Evolutionary conservation across 35 echinoderm and acorn worm species (phyloP).

Genomic region (Amphiura filiformis): DNA sequence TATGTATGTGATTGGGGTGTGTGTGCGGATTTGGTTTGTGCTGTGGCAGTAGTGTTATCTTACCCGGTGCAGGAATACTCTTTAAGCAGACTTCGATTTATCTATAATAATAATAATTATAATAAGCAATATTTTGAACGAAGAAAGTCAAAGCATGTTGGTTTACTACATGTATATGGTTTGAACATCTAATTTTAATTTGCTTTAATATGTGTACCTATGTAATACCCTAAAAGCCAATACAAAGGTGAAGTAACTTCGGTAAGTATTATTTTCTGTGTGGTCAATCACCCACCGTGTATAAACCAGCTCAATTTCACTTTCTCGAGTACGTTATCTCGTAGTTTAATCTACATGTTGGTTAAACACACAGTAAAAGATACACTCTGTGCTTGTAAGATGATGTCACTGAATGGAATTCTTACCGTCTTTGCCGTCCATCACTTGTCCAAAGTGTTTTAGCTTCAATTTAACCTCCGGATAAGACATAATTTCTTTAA

Average conservation of each 20-base stretch:
- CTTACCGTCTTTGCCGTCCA: not conserved
- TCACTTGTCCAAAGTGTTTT: not conserved
- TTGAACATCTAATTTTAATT: no score
- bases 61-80: no score
- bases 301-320: not conserved
- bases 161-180: no score
- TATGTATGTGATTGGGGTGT: no score
- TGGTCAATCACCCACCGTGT: not conserved
- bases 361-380: conserved; percentile 6
- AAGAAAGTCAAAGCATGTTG: no score
- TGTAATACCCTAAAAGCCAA: conserved; percentile 1
- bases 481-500: not conserved
- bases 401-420: not conserved
- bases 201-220: no score
- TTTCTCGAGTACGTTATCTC: not conserved
- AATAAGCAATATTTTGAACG: no score
- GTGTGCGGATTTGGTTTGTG: no score
- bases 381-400: not conserved
- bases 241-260: not conserved
- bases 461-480: not conserved
- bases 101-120: no score
- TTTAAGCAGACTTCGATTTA: no score
- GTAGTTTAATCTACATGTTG: not conserved
- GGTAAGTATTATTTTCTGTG: not conserved
- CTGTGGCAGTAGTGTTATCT: no score